phyloP scores from a whole-genome alignment of 23 tunicate genomes.

The Phallusia fumigata region DNA sequence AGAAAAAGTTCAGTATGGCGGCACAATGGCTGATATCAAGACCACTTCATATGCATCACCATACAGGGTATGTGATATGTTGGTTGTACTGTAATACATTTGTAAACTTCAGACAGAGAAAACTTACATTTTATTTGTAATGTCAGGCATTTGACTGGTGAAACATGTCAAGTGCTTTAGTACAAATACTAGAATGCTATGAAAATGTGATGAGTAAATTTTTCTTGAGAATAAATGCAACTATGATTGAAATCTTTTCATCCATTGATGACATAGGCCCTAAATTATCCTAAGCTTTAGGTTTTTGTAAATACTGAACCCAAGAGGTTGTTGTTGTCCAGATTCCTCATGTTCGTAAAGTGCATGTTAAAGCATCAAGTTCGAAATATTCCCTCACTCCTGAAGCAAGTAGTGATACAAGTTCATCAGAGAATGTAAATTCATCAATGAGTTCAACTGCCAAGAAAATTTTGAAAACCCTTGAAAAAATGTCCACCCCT shows the following conservation, averaged over 20 bases:
- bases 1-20: background rate
- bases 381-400: background rate
- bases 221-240: too few relatives aligned
- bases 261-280: too few relatives aligned
- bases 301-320: too few relatives aligned
- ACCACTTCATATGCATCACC: background rate
- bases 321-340: background rate
- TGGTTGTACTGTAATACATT: too few relatives aligned
- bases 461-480: conserved; percentile 34
- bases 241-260: too few relatives aligned
- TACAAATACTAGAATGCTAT: background rate
- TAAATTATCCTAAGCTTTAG: too few relatives aligned
- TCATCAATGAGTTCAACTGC: conserved; percentile 54
- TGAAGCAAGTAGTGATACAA: background rate
- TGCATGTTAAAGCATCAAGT: background rate
- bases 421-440: background rate
- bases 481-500: conserved; percentile 58
- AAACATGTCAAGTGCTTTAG: background rate
- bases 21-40: background rate
- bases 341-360: background rate
- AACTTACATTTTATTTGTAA: background rate
- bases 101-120: background rate
- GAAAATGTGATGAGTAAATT: too few relatives aligned
- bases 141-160: too few relatives aligned
- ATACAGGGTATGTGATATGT: background rate